These are phyloP conservation scores for Amblyjoppa fuscipennis DNA, from an alignment of 2,888 invertebrate species.

Conservation along the genomic window DNA sequence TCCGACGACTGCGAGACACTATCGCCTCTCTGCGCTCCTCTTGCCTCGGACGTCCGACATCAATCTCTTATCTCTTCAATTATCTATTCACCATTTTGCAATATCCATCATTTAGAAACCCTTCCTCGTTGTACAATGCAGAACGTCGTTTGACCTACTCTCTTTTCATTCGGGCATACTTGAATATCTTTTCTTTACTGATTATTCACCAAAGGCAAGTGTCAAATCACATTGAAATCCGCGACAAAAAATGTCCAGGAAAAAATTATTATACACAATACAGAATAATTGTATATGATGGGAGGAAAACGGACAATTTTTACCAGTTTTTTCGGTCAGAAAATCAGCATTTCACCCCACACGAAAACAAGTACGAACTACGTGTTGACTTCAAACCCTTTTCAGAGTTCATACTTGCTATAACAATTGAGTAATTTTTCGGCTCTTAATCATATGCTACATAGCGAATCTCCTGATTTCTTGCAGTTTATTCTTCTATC, in stretches of 20 bases:
- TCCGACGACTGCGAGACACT: constrained; percentile 47
- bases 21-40: constrained; percentile 45
- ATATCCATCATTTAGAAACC: constrained; percentile 47
- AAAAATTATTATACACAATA: not conserved
- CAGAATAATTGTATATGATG: too few species aligned
- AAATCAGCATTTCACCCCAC: too few species aligned
- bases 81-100: constrained; percentile 24
- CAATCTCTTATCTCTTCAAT: constrained; percentile 51
- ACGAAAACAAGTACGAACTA: not conserved
- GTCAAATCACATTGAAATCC: not conserved
- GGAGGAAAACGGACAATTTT: too few species aligned
- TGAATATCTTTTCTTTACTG: not conserved
- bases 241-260: not conserved
- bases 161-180: not conserved
- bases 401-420: not conserved
- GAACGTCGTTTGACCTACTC: constrained; percentile 57
- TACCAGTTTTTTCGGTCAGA: too few species aligned
- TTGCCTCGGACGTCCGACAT: constrained; percentile 58
- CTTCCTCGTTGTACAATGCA: constrained; percentile 17
- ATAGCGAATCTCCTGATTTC: not conserved
- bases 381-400: not conserved
- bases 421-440: not conserved
- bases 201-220: not conserved
- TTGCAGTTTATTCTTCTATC: not conserved
- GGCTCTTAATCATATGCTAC: not conserved